Evolutionary conservation across 2,113 vertebrate species (phyloP).

Genomic region (Salminus brasiliensis): DNA sequence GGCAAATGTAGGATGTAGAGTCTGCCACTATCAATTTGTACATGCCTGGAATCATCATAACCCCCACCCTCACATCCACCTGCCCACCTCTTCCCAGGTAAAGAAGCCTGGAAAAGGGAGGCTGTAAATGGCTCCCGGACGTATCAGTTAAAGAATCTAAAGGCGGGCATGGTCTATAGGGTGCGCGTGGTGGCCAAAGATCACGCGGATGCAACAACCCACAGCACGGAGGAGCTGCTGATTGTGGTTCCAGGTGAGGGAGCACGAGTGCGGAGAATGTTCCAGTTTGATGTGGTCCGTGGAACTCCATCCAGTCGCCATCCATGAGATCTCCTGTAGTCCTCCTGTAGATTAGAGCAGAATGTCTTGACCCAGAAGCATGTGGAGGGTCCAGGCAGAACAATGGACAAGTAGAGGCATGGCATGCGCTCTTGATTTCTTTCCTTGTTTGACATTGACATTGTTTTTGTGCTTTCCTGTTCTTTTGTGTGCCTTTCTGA

Average conservation of each 20-base stretch:
- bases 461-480: background rate
- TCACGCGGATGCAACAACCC: constrained; percentile 76
- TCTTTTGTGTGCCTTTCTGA: background rate
- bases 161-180: constrained; percentile 91
- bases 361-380: background rate
- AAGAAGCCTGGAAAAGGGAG: constrained; percentile 94
- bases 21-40: background rate
- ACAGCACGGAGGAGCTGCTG: constrained; percentile 86
- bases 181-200: constrained; percentile 90
- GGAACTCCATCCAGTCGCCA: constrained; percentile 4
- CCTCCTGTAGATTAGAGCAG: background rate
- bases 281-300: background rate
- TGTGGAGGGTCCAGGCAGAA: background rate
- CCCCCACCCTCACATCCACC: background rate
- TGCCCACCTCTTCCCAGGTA: constrained; percentile 80
- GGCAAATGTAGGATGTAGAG: background rate
- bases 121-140: constrained; percentile 88
- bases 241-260: constrained; percentile 92
- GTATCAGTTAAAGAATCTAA: constrained; percentile 90
- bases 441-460: background rate
- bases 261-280: constrained; percentile 13
- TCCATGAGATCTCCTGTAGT: background rate
- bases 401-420: constrained; percentile 17
- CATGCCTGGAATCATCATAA: background rate
- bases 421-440: background rate